Percentiles rank a stretch among this genome's conserved stretches.
phyloP scores from a whole-genome alignment of 2,888 invertebrate genomes.

The Ypsolopha scabrella region DNA sequence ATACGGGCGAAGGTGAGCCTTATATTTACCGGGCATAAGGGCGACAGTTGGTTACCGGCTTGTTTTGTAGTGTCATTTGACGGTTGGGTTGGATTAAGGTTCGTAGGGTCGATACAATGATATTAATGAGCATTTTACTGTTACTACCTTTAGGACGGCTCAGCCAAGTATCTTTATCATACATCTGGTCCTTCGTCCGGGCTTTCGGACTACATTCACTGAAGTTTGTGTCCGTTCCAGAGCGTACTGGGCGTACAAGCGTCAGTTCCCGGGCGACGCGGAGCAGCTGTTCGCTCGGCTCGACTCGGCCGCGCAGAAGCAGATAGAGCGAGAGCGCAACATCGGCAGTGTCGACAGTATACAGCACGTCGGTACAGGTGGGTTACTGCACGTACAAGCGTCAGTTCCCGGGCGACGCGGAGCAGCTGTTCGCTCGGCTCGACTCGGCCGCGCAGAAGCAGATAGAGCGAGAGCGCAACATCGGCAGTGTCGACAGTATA shows the following conservation, averaged over 20 bases:
- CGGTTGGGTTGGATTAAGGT: too few species aligned
- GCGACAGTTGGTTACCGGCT: too few species aligned
- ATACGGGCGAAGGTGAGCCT: conserved; percentile 80
- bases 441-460: conserved; percentile 79
- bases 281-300: conserved; percentile 85
- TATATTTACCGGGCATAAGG: conserved; percentile 91
- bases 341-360: conserved; percentile 49
- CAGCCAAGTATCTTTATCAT: background rate
- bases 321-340: conserved; percentile 64
- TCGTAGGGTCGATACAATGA: too few species aligned
- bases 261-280: conserved; percentile 92
- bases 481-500: conserved; percentile 48
- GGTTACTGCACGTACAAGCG: conserved; percentile 87
- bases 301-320: conserved; percentile 78
- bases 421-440: conserved; percentile 82
- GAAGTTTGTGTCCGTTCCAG: conserved; percentile 42
- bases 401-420: conserved; percentile 92
- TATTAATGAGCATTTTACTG: too few species aligned
- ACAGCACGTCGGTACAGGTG: conserved; percentile 48
- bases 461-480: conserved; percentile 59
- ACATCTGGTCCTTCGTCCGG: too few species aligned
- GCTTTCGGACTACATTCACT: background rate
- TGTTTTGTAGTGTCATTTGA: too few species aligned
- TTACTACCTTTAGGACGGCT: too few species aligned
- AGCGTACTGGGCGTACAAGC: conserved; percentile 91